Evolutionary conservation across 2,113 vertebrate species (phyloP), one percentile per base, ranked within the genome.

Genomic region (Chionomys nivalis): DNA sequence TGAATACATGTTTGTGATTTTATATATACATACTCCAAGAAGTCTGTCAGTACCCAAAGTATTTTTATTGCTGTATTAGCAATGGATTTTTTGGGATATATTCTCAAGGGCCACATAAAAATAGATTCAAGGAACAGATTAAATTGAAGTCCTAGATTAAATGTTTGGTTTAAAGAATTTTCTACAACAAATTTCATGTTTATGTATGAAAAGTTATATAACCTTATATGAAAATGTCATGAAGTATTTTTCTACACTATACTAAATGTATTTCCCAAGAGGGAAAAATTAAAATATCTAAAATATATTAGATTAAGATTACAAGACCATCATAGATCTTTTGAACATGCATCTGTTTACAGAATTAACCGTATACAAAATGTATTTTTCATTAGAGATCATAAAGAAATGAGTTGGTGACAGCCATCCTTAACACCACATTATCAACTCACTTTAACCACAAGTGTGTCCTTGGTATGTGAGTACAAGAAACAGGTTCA

Each of bases 321-420:
- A 99, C 94, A 98, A 99, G 98, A 98, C 98, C 98, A 98, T 98
- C 97, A 98, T 97, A 97, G 98, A 99, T 99, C 98, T 98, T 98
- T 98, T 97, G 98, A 98, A 99, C 99, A 99, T 99, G 99, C 99
- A 99, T 98, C 98, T 99, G 99, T 99, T 98, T 98, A 99, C 98
- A 98, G 99, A 99, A 99, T 97, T 98, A 98, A 98, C 98, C 98
- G 98, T 98, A 98, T 98, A 99, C 98, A 99, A 98, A 98, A 98
- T 98, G 97, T 98, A 98, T 98, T 97, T 98, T 98, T 98, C 91
- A 68, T 98, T 98, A 98, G 98, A 98, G 97, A 99, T 98, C 98
- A 98, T 98, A 98, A 98, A 98, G 98, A 98, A 98, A 98, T 96
- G 98, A 98, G 96, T 97, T 98, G 97, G 98, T 98, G 97, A 98